A percentile compares a stretch with the other conserved stretches of the same genome.
phyloP scores from a whole-genome alignment of 2,888 invertebrate genomes.

The Zygaena filipendulae region DNA sequence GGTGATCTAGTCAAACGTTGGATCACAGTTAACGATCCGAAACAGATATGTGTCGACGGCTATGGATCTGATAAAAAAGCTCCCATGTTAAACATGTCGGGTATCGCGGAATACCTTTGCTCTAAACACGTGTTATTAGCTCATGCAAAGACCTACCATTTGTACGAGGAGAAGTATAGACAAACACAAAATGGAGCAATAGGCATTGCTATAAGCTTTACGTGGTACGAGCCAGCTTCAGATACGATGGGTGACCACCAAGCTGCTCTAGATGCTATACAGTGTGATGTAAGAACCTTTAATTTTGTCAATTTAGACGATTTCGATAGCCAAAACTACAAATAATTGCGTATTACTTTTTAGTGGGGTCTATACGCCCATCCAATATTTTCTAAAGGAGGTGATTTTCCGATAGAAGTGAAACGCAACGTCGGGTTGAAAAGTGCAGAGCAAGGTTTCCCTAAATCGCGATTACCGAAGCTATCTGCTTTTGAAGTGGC shows the following conservation, averaged over 20 bases:
- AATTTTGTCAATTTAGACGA: background rate
- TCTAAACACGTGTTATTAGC: slow-evolving; percentile 54
- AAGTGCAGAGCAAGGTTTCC: slow-evolving; percentile 52
- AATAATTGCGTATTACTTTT: slow-evolving; percentile 1
- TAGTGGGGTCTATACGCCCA: slow-evolving; percentile 53
- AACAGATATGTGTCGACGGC: slow-evolving; percentile 21
- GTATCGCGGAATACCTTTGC: slow-evolving; percentile 52
- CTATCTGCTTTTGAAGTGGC: slow-evolving; percentile 67
- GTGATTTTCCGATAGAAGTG: slow-evolving; percentile 58
- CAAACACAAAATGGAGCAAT: slow-evolving; percentile 26
- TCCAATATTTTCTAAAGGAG: slow-evolving; percentile 43
- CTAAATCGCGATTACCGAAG: slow-evolving; percentile 49
- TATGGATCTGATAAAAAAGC: slow-evolving; percentile 29
- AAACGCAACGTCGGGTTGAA: slow-evolving; percentile 42
- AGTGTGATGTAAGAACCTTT: slow-evolving; percentile 55
- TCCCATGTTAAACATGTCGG: slow-evolving; percentile 39
- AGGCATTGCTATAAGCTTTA: slow-evolving; percentile 39
- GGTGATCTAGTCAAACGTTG: slow-evolving; percentile 49
- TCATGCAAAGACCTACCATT: slow-evolving; percentile 54
- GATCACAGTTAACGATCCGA: slow-evolving; percentile 64
- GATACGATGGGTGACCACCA: slow-evolving; percentile 49
- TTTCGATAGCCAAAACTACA: background rate
- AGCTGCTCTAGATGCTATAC: slow-evolving; percentile 59
- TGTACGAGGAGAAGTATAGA: slow-evolving; percentile 35
- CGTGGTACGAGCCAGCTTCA: slow-evolving; percentile 62